Conservation (phyloP, 1,140 invertebrate species). For the Eupeodes corollae region DNA sequence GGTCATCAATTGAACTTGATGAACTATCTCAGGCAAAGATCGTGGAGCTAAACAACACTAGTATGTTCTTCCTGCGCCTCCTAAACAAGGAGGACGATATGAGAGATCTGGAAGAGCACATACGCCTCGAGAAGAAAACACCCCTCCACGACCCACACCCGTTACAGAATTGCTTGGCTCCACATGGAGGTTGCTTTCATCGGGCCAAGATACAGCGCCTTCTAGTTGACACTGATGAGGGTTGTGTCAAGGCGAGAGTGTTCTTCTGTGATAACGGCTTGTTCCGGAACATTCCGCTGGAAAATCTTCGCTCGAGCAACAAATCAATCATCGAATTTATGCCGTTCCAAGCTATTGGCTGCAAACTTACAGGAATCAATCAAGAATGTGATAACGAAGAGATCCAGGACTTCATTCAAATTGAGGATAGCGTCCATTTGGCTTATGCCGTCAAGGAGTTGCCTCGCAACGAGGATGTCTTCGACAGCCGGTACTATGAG, state of each 20-base stretch:
- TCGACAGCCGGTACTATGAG: slow-evolving; percentile 3
- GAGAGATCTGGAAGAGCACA: neutral
- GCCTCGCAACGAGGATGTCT: neutral
- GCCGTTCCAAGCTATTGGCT: slow-evolving; percentile 8
- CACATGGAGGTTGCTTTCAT: slow-evolving; percentile 4
- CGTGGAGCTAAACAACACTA: no score
- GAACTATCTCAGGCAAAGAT: neutral
- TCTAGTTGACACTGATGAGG: neutral
- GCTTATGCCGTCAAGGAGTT: slow-evolving; percentile 1
- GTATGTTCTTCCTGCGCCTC: slow-evolving; percentile 2
- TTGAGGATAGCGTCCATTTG: slow-evolving; percentile 4
- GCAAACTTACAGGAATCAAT: slow-evolving; percentile 5
- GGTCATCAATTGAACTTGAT: slow-evolving; percentile 6
- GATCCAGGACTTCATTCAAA: slow-evolving; percentile 1
- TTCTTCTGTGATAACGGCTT: slow-evolving; percentile 8
- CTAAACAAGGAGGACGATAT: neutral
- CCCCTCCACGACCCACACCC: neutral
- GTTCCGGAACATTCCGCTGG: slow-evolving; percentile 1
- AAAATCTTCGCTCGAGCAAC: slow-evolving; percentile 5
- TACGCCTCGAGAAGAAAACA: neutral
- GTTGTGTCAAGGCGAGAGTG: slow-evolving; percentile 2
- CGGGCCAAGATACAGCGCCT: slow-evolving; percentile 6
- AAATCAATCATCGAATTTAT: slow-evolving; percentile 6
- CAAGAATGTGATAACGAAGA: neutral
- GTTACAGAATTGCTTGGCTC: slow-evolving; percentile 7